Evolutionary conservation across 2,797 vertebrate species (phyloP), one percentile per base, ranked within the genome.

Genomic region (Tangara arthus): DNA sequence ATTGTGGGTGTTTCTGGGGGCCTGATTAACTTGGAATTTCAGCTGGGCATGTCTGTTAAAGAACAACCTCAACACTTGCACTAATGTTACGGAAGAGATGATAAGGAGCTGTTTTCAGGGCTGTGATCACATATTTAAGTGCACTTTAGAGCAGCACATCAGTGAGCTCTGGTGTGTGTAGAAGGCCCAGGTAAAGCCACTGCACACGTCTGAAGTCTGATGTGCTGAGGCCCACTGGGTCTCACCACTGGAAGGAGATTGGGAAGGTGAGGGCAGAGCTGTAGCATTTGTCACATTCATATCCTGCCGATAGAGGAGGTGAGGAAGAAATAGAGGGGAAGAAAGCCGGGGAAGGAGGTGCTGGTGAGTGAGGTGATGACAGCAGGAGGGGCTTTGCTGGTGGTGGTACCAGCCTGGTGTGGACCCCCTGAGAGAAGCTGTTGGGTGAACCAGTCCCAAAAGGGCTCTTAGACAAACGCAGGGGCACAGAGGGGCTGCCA

Each of bases 401-500:
- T 41, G 39, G 18, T n/a, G 37, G 8, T 64, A 28, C 27, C 27
- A 7, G 32, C 34, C 75, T 89, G 46, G 12, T 1, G 2, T 73
- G 64, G 60, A 27, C 28, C 15, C 23, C 15, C 89, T n/a, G 71
- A 53, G 76, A 46, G 64, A 57, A 82, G 23, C 61, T 4, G 1
- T 56, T 2, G 0, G 0, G 11, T 56, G 73, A 49, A 60, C 11
- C 24, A 15, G 44, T 44, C 50, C 39, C 17, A 2, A 8, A 42
- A 70, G 81, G 32, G 35, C 70, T 72, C 34, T 26, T 26, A 14
- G 2, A 34, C 11, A 46, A 70, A 24, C 3, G 2, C 2, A 1
- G 9, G 11, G 2, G 37, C 30, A 24, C 34, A 65, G 52, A 79
- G 68, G 63, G 72, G 30, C 56, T 91, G 56, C 44, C 42, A 49